A percentile compares a stretch with the other conserved stretches of the same genome.
phyloP scores from a whole-genome alignment of 2,888 invertebrate species.

The Sminthurinus aureus region DNA sequence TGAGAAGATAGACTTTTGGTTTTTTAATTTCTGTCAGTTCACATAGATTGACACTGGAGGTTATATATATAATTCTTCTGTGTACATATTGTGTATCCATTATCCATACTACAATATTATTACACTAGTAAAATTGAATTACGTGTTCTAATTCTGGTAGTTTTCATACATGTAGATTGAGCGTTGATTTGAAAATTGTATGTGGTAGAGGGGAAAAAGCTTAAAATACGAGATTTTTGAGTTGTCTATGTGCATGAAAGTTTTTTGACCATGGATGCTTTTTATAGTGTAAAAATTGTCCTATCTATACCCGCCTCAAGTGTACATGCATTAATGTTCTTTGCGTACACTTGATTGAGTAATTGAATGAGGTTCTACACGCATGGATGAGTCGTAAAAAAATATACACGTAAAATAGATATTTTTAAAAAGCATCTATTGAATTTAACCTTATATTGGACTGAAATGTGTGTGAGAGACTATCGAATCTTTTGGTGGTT shows the following conservation, averaged over 20 bases:
- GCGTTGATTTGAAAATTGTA: too few species aligned
- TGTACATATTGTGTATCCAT: too few species aligned
- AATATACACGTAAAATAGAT: constrained; percentile 8
- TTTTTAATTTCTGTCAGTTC: too few species aligned
- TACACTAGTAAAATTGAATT: background rate
- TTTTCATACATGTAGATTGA: background rate
- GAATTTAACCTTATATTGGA: background rate
- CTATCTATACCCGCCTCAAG: background rate
- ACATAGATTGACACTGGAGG: too few species aligned
- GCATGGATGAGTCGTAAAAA: constrained; percentile 52
- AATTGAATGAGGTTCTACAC: constrained; percentile 49
- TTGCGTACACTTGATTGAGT: constrained; percentile 36
- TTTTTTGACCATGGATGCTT: constrained; percentile 40
- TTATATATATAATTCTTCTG: too few species aligned
- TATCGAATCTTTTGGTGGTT: constrained; percentile 51
- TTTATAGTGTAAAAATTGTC: constrained; percentile 14
- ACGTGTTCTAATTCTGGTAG: background rate
- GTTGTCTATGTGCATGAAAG: constrained; percentile 11
- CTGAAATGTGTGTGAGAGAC: background rate
- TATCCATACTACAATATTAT: too few species aligned
- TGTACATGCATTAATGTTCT: constrained; percentile 8
- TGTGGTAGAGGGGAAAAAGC: too few species aligned
- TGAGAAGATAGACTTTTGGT: too few species aligned
- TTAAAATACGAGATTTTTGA: background rate
- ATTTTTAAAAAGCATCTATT: constrained; percentile 24